Percentiles rank a stretch among this genome's conserved stretches.
Conservation (phyloP, 2,113 vertebrate species). For the Fukomys damarensis region DNA sequence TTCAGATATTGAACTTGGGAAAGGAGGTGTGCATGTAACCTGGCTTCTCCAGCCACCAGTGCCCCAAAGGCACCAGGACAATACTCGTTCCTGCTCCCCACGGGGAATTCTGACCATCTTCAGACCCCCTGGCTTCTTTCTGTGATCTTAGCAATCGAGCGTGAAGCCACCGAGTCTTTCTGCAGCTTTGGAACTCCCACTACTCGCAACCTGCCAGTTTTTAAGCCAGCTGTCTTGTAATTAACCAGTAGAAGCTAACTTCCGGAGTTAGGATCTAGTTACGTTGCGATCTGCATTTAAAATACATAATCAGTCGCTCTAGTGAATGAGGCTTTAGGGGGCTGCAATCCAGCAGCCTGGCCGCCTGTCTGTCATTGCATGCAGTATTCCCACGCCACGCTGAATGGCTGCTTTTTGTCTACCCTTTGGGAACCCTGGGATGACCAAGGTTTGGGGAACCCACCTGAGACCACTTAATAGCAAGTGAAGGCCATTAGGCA, state of each 20-base stretch:
- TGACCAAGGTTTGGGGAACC: not conserved
- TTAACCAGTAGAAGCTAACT: not conserved
- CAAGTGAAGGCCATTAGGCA: not conserved
- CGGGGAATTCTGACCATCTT: accelerated
- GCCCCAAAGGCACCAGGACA: not conserved
- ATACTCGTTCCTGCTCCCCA: not conserved
- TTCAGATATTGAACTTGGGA: not conserved
- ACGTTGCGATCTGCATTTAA: not conserved
- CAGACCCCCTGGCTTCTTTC: not conserved
- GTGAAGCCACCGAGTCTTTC: accelerated
- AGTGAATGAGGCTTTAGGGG: conserved; percentile 20
- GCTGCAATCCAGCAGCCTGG: accelerated
- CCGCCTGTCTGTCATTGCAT: conserved; percentile 67
- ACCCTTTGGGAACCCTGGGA: not conserved
- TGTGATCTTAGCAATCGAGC: not conserved
- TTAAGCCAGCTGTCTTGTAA: not conserved
- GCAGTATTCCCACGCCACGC: conserved; percentile 26
- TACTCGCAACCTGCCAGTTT: not conserved
- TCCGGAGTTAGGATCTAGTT: not conserved
- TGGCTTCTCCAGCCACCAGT: not conserved
- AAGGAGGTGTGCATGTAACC: accelerated
- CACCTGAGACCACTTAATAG: conserved; percentile 1
- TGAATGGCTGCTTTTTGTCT: not conserved
- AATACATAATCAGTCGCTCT: conserved; percentile 44
- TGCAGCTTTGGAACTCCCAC: not conserved